Evolutionary conservation across 2,888 invertebrate genomes (phyloP).

Genomic region (Carterocephalus palaemon): DNA sequence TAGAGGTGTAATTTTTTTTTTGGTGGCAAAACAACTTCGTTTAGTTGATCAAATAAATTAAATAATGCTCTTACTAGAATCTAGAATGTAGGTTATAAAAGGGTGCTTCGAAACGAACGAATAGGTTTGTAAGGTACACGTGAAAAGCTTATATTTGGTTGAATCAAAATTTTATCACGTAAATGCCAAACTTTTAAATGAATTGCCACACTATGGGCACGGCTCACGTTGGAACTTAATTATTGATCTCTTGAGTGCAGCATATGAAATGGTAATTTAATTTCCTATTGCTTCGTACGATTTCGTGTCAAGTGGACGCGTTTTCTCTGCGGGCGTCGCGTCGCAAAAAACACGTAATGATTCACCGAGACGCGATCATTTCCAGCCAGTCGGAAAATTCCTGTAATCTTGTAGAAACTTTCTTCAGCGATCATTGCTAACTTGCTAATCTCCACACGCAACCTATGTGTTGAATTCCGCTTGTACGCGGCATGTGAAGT

Average conservation of each 20-base stretch:
- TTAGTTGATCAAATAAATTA: no score
- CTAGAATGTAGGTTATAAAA: no score
- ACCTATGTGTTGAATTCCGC: slow-evolving; percentile 37
- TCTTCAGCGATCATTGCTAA: slow-evolving; percentile 59
- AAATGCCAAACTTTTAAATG: no score
- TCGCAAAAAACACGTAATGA: slow-evolving; percentile 65
- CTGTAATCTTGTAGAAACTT: slow-evolving; percentile 68
- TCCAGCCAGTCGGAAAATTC: slow-evolving; percentile 76
- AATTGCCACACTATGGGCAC: not conserved
- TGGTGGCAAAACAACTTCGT: no score
- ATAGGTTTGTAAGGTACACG: no score
- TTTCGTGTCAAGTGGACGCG: slow-evolving; percentile 35
- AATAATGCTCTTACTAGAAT: no score
- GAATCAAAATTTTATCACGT: no score
- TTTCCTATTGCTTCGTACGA: slow-evolving; percentile 28
- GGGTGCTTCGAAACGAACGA: no score
- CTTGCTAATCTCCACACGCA: slow-evolving; percentile 50
- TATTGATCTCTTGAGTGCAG: slow-evolving; percentile 20
- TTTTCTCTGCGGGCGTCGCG: slow-evolving; percentile 55
- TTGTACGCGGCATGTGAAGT: not conserved
- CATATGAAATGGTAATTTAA: slow-evolving; percentile 25
- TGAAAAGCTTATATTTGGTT: slow-evolving; percentile 6
- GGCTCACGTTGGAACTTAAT: slow-evolving; percentile 14
- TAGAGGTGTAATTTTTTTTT: no score
- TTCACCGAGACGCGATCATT: slow-evolving; percentile 69